Conservation (phyloP, 2,113 vertebrate species). For the Cyprinodon brontotheroides region DNA sequence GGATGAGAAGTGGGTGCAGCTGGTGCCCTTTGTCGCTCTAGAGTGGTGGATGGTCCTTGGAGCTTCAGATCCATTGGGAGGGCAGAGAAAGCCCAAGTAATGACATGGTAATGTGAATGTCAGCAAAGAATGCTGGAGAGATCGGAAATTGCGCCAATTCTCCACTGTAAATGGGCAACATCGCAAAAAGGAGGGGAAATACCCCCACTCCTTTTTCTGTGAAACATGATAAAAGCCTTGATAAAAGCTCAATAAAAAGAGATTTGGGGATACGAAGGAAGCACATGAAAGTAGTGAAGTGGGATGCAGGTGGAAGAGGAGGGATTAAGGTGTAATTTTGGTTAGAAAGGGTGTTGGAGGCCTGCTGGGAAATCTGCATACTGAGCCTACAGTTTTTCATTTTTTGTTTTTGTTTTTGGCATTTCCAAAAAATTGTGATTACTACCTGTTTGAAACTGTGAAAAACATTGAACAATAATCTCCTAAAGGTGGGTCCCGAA, state of each 20-base stretch:
- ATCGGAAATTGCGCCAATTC: constrained; percentile 81
- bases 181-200: constrained; percentile 70
- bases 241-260: constrained; percentile 79
- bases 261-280: constrained; percentile 67
- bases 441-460: constrained; percentile 37
- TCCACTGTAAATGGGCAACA: constrained; percentile 72
- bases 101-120: constrained; percentile 82
- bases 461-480: not conserved
- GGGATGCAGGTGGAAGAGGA: constrained; percentile 53
- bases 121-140: constrained; percentile 78
- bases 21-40: constrained; percentile 78
- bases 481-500: not conserved
- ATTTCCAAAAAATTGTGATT: constrained; percentile 38
- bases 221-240: constrained; percentile 76
- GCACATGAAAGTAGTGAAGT: constrained; percentile 47
- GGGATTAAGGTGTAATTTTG: constrained; percentile 71
- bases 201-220: constrained; percentile 65
- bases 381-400: constrained; percentile 12
- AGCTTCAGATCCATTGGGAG: constrained; percentile 69
- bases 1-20: constrained; percentile 80
- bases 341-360: constrained; percentile 31
- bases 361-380: constrained; percentile 68
- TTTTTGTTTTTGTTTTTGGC: constrained; percentile 16
- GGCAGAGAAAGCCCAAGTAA: constrained; percentile 72
- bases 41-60: constrained; percentile 69